These are phyloP conservation scores for Hiodon alosoides DNA, from an alignment of 2,113 vertebrate species.

Conservation along the genomic window DNA sequence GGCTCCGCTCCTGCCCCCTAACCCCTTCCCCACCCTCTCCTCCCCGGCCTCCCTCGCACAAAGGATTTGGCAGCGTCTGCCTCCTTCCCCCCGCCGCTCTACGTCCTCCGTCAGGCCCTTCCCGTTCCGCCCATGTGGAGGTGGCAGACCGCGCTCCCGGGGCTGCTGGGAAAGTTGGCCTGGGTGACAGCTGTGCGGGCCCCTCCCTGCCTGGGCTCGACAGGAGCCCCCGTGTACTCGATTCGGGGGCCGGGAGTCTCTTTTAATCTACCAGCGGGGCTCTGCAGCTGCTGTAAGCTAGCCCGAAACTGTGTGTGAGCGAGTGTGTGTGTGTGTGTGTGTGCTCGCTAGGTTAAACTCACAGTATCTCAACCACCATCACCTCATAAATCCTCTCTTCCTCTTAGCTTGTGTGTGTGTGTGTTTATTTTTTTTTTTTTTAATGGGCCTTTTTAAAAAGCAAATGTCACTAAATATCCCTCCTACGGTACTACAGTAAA, in stretches of 20 bases:
- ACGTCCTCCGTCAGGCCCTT: neutral
- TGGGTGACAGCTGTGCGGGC: slow-evolving; percentile 82
- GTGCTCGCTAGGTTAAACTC: neutral
- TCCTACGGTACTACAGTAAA: no score
- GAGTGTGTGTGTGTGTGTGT: neutral
- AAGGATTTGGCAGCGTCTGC: neutral
- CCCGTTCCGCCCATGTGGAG: slow-evolving; percentile 40
- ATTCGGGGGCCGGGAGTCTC: slow-evolving; percentile 83
- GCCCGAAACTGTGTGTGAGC: slow-evolving; percentile 38
- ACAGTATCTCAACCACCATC: neutral
- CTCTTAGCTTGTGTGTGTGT: no score
- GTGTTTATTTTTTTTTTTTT: no score
- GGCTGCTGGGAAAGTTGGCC: slow-evolving; percentile 79
- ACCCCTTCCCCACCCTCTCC: neutral
- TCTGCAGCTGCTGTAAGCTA: slow-evolving; percentile 87
- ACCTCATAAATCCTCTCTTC: no score
- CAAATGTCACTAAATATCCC: no score
- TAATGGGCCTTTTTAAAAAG: no score
- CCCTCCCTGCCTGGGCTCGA: slow-evolving; percentile 74
- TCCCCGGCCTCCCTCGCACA: slow-evolving; percentile 22
- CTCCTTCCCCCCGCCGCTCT: no score
- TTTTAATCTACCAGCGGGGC: slow-evolving; percentile 89
- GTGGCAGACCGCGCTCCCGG: slow-evolving; percentile 60
- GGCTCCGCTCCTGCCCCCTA: neutral
- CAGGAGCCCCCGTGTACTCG: slow-evolving; percentile 81